Base-by-base conservation (phyloP, 2,113 vertebrate species). In the Propithecus coquereli region DNA sequence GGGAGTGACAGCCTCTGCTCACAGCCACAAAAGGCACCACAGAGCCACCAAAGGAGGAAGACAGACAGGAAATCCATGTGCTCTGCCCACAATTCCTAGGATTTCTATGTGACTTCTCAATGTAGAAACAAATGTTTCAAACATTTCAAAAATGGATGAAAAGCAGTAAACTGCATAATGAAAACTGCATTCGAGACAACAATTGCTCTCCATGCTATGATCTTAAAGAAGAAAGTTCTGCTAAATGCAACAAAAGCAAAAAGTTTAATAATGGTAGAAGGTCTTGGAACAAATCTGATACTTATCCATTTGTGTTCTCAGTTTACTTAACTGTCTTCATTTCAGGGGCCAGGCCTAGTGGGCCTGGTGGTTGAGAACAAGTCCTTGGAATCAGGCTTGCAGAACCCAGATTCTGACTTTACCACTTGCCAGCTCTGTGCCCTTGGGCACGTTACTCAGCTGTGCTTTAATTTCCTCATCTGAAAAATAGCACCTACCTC, bases 161-260 rank as follows among this genome's bases (percentile, higher is more conserved):
- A 85, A 88, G 12, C 27, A 70, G 63, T 68, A 77, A 91, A 37
- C 70, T 59, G 20, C 8, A 30, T 57, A 80, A 12, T 40, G 16
- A 79, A 40, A 81, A 63, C 30, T 71, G 34, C 40, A 43, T 91
- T 57, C 81, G 61, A 86, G 27, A 59, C n/a, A 52, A 52, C 0
- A 73, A 77, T 17, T 91, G 22, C 23, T 85, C 63, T 87, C 30
- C 13, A 83, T 4, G 1, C 94, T 37, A 20, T 52, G 37, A 59
- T 73, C 25, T 89, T 59, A 81, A 71, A 71, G 34, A 94, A 90
- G 65, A 70, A 63, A 68, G 25, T 83, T 83, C 9, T 83, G 13
- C 9, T 74, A 87, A 66, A 79, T 52, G 14, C n/a, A 80, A 37
- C 10, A 70, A 89, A 63, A 93, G 6, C 27, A 74, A 57, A 54